A percentile compares a stretch with the other conserved stretches of the same genome.
phyloP scores from a whole-genome alignment of 2,888 invertebrate genomes.

The Melinaea menophilus region DNA sequence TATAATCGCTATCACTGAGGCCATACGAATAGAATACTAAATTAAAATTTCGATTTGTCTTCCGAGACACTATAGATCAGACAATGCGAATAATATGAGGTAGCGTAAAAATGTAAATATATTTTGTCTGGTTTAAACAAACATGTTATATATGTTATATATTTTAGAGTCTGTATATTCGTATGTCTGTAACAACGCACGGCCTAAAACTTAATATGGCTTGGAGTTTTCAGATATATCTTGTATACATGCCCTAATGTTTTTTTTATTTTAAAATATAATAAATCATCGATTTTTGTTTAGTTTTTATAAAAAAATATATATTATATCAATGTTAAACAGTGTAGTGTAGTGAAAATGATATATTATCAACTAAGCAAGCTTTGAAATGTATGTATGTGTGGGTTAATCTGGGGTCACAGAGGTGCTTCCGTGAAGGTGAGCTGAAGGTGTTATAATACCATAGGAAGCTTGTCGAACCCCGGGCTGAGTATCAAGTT shows the following conservation, averaged over 20 bases:
- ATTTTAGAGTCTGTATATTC: background rate
- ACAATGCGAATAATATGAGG: constrained; percentile 16
- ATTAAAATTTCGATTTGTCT: constrained; percentile 18
- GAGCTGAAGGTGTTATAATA: background rate
- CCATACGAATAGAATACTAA: constrained; percentile 12
- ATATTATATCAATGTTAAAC: background rate
- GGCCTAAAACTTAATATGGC: no score
- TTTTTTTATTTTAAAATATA: no score
- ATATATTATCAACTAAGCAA: no score
- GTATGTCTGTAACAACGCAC: no score
- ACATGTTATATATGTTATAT: constrained; percentile 7
- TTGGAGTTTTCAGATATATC: no score
- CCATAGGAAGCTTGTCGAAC: background rate
- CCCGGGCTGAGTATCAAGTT: background rate
- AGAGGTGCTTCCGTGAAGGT: background rate
- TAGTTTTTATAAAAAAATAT: background rate
- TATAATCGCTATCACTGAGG: background rate
- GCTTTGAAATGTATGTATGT: no score
- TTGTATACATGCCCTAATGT: no score
- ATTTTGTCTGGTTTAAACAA: constrained; percentile 17
- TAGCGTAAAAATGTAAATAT: constrained; percentile 16
- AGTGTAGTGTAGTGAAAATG: no score
- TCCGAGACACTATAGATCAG: constrained; percentile 11
- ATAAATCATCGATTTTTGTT: no score
- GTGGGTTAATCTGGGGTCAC: background rate